Base-by-base conservation (phyloP, 2,113 vertebrate species). In the Centropus unirufus region DNA sequence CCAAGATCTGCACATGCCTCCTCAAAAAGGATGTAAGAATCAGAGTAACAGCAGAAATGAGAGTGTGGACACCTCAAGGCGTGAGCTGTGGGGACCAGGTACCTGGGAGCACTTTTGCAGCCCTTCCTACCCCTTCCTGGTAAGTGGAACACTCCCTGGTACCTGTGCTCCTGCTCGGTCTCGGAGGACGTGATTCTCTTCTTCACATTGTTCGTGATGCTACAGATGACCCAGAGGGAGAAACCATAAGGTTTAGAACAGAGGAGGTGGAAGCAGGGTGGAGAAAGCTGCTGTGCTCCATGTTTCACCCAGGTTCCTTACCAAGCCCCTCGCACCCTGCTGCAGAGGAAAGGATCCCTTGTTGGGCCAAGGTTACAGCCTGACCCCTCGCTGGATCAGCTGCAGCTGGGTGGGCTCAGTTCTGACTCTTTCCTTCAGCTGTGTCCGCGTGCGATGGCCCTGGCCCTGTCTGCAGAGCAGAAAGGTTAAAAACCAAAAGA, bases 51-150 rank as follows among this genome's bases (percentile, higher is more conserved):
- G 13, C 54, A 36, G 55, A 29, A 83, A 11, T 7, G 9, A 46
- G 69, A 9, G 23, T 0, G 1, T 21, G n/a, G 55, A 7, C 14
- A 6, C n/a, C 63, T 67, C 39, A 2, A 12, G 10, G 18, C 22
- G 39, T 51, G 67, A 54, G n/a, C n/a, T 20, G 19, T 7, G 26
- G 51, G 57, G 30, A 40, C 11, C 22, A 9, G 12, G 10, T 18
- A 32, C 2, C 17, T n/a, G 44, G 32, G 51, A 59, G 52, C 46
- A 29, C 32, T 49, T n/a, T 13, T 20, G 14, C n/a, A 46, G 7
- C 36, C 44, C 15, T 52, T 20, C 44, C 81, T 46, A 18, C 46
- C 46, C 36, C 36, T 36, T 36, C 36, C 36, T 36, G 36, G 36
- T 36, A 36, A 36, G 36, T 26, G 7, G 44, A 32, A 34, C 11